These are phyloP conservation scores for Timema podura DNA, from an alignment of 2,888 invertebrate species.

Conservation along the genomic window DNA sequence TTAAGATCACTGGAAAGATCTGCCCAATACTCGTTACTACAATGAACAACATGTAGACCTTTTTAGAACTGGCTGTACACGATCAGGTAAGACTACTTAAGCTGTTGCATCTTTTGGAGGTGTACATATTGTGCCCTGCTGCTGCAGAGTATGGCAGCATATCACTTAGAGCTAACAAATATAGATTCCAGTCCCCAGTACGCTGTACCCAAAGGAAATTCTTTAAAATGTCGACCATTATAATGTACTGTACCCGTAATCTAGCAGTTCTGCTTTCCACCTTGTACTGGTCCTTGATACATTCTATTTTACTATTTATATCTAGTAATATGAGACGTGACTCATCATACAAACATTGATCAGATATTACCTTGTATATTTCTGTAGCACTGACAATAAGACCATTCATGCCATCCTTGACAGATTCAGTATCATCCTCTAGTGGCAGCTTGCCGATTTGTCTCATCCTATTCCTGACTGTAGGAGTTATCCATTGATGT, in stretches of 20 bases:
- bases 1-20: not conserved
- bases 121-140: not conserved
- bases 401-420: not conserved
- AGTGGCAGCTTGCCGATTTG: not conserved
- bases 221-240: not conserved
- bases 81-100: not conserved
- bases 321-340: not conserved
- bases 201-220: not conserved
- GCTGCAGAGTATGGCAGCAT: not conserved
- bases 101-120: not conserved
- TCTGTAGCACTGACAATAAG: not conserved
- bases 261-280: not conserved
- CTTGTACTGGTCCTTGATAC: not conserved
- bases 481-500: not conserved
- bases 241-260: not conserved
- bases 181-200: not conserved
- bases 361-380: not conserved
- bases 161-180: not conserved
- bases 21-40: conserved; percentile 8
- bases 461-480: not conserved
- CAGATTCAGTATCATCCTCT: not conserved
- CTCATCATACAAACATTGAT: no score
- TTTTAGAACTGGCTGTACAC: not conserved
- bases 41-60: not conserved
- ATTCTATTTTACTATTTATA: not conserved